Base-by-base conservation (phyloP, 1,140 invertebrate genomes). In the Antheraea mylitta region DNA sequence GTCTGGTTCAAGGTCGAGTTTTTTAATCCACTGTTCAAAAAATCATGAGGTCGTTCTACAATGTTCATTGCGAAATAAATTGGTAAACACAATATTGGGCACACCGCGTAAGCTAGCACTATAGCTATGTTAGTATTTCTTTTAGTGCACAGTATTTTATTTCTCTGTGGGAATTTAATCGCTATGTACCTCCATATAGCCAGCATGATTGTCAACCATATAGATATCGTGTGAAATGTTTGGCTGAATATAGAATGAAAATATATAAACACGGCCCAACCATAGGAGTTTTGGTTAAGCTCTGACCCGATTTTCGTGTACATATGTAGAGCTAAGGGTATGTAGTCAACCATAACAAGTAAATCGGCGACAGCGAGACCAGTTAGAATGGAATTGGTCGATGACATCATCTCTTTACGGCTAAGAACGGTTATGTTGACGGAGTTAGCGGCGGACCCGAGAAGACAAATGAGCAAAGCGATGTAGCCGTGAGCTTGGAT, bases 381-480 rank as follows among this genome's bases (percentile, higher is more conserved):
- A 0, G 97, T 98, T 0, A 95, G 93, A 79, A 98, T 97, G 60
- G 94, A 94, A 85, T 98, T 98, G 0, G 97, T 98, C 0, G 97
- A 96, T 0, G 96, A 97, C 18, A 93, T 91, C 98, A 99, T 98
- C 81, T 98, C 96, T 16, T 96, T 94, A 1, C 98, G 94, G 0
- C 98, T 98, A 16, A 99, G 92, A 6, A 99, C 98, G 36, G 96
- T 95, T 53, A 99, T 98, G 86, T 99, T 99, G 48, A 99, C 94
- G 0, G 96, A 94, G 84, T 99, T 99, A 19, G 98, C 97, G 10
- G 98, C 94, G 3, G 97, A 97, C 42, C 98, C 98, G 78, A 99
- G 96, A 9, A 97, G 91, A 85, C 98, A 99, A 9, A 99, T 97
- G 10, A 92, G 74, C n/a, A 93, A 74, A 0, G 91, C 90, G 66